Evolutionary conservation across 2,797 vertebrate genomes (phyloP), one percentile per base, ranked within the genome.

Genomic region (Pseudopleuronectes americanus): DNA sequence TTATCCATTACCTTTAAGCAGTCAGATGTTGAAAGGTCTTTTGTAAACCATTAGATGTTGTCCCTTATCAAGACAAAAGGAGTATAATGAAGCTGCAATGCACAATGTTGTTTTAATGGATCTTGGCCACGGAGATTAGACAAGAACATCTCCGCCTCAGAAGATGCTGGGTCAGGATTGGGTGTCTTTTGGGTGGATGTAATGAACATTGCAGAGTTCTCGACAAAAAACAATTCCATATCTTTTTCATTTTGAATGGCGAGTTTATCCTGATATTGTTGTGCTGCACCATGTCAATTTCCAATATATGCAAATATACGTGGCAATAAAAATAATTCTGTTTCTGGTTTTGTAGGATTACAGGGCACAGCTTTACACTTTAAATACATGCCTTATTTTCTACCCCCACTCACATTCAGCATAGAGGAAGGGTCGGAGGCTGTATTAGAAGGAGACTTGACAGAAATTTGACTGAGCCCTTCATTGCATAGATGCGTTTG

Each of bases 1-100:
- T 68, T 41, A 36, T 33, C 75, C 47, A 72, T 58, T 23, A 54
- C 51, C 22, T 3, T 12, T 23, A 23, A 19, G 22, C 26, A 7
- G 16, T 17, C 41, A 43, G 14, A 43, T 43, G 41, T 43, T 33
- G 8, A 21, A 22, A 19, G 22, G n/a, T 24, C 45, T 28, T 54
- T 64, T 33, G n/a, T 53, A 49, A 22, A 60, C 51, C 19, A 9
- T 22, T 43, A 45, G 64, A 63, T 52, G 28, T 49, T 2, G 0
- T 45, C 26, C 28, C 26, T 31, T 56, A 17, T 31, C 26, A 10
- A n/a, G 24, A 56, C 54, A 31, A 28, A 1, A 9, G 54, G 26
- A 31, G 12, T 26, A 16, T 24, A 54, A 14, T 28, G 7, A 54
- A 54, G 54, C 41, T 43, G 41, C 41, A 17, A 43, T 43, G 14